Conservation (phyloP, 1,140 invertebrate species). For the Daktulosphaira vitifoliae region DNA sequence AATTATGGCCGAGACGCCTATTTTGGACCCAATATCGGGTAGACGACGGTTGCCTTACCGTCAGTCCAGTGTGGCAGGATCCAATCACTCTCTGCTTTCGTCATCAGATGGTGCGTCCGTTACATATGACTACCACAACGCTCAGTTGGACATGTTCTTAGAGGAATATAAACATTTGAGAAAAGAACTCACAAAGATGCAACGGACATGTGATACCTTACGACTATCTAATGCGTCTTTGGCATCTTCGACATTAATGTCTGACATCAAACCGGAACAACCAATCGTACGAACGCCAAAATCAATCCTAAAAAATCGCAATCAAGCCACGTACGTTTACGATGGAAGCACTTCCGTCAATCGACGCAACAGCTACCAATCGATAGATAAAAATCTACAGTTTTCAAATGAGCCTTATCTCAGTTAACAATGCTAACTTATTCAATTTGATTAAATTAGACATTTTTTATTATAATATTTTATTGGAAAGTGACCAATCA, state of each 20-base stretch:
- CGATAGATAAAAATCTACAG: background rate
- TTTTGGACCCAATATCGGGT: conserved; percentile 2
- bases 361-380: conserved; percentile 3
- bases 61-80: conserved; percentile 35
- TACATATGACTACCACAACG: conserved; percentile 64
- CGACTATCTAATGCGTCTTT: conserved; percentile 38
- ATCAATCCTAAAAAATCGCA: conserved; percentile 50
- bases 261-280: background rate
- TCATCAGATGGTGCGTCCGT: conserved; percentile 37
- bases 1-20: background rate
- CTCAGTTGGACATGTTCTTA: conserved; percentile 63
- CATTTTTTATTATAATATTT: too few species aligned
- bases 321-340: conserved; percentile 24
- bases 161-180: conserved; percentile 56
- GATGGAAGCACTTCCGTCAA: background rate
- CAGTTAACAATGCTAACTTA: too few species aligned
- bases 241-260: background rate
- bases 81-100: conserved; percentile 36
- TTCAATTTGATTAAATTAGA: too few species aligned
- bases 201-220: conserved; percentile 53
- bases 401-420: background rate
- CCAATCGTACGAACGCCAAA: conserved; percentile 45
- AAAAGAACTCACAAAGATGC: conserved; percentile 66
- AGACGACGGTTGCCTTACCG: background rate
- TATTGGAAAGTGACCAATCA: too few species aligned